phyloP scores from a whole-genome alignment of 2,113 vertebrate genomes.

The Calidris pygmaea region DNA sequence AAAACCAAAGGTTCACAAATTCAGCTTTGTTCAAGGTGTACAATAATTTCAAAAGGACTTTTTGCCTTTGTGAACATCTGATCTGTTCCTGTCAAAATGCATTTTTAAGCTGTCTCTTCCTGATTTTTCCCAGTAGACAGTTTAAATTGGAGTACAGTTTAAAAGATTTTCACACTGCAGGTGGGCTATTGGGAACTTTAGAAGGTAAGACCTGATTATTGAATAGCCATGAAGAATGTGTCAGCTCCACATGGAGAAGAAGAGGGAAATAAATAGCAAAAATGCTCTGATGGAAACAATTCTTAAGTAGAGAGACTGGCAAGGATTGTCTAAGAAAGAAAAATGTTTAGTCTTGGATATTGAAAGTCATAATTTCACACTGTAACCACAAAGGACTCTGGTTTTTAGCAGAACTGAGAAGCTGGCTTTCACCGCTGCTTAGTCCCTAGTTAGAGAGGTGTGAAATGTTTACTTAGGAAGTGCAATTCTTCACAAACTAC shows the following conservation, averaged over 20 bases:
- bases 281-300: not conserved
- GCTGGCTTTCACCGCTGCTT: not conserved
- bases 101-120: not conserved
- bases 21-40: not conserved
- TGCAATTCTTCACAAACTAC: not conserved
- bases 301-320: not conserved
- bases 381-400: not conserved
- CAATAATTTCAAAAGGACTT: not conserved
- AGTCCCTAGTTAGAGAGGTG: constrained; percentile 5
- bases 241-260: not conserved
- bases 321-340: not conserved
- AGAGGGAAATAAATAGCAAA: not conserved
- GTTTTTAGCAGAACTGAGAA: not conserved
- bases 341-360: not conserved
- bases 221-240: not conserved
- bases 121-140: not conserved
- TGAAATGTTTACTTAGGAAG: constrained; percentile 50
- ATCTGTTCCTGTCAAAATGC: not conserved
- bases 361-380: not conserved
- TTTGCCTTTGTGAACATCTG: not conserved
- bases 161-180: not conserved
- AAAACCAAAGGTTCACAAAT: not conserved
- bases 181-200: not conserved
- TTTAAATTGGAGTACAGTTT: not conserved
- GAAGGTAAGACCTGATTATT: not conserved